Base-by-base conservation (phyloP, 2,797 vertebrate genomes). In the Ceyx erithaca region DNA sequence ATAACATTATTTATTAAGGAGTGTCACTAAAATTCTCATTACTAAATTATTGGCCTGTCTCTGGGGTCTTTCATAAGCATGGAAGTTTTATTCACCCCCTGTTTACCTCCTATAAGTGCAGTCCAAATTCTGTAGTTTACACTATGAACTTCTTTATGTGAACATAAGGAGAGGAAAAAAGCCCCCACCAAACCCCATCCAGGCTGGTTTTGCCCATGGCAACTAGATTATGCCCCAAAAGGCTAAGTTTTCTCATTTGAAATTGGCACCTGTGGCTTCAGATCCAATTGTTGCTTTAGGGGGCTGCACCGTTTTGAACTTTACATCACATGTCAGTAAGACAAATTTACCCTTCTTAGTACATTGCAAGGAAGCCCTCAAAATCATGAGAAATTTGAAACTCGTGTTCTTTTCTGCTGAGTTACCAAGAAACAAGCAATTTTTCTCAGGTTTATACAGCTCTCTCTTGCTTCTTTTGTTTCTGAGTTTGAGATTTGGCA, bases 401-500 rank as follows among this genome's bases (percentile, higher is more conserved):
- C 20, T 66, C 86, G 11, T 68, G 1, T 76, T 79, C 46, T 92
- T 72, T 64, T 43, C 45, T 75, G 31, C 15, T 40, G 52, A 81
- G 23, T 54, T 90, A 76, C 8, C 19, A 59, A 30, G 63, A 90
- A 84, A 41, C 12, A 43, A 59, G 3, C 16, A 11, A 3, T 33
- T 59, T 40, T 46, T 6, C 6, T 69, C 8, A 8, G 16, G 11
- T 79, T 76, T 37, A 17, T 16, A 8, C 11, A 81, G 22, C 15
- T 33, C 87, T 90, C 41, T 83, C 52, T 73, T 80, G 19, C 31
- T 71, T 75, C 30, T 91, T 49, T 54, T 57, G 12, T 80, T 80
- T 28, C 16, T 25, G 52, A n/a, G 23, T 46, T 31, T 75, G 55
- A 48, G 19, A 64, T 61, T 81, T 31, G 84, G 26, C 26, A 81